phyloP scores from a whole-genome alignment of 2,113 vertebrate species.

The Xiphophorus couchianus region DNA sequence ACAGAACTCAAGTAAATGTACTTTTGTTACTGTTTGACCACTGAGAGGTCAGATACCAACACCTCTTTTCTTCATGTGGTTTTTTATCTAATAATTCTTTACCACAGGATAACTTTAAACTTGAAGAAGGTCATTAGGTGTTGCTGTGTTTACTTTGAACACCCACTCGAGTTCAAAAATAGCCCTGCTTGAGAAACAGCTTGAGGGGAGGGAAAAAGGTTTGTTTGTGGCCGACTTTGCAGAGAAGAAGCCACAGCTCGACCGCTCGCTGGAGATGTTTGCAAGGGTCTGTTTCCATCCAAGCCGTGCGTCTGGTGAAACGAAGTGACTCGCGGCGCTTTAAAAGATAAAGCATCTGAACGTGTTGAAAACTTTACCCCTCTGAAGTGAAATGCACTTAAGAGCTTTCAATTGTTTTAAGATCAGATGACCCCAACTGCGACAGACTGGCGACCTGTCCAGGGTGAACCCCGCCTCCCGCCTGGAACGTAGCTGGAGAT shows the following conservation, averaged over 20 bases:
- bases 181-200: background rate
- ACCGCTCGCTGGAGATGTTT: conserved; percentile 2
- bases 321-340: background rate
- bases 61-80: background rate
- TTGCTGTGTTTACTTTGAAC: background rate
- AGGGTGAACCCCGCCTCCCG: too few relatives aligned
- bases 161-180: background rate
- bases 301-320: background rate
- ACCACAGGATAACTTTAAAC: background rate
- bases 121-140: background rate
- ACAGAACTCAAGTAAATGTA: too few relatives aligned
- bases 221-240: background rate
- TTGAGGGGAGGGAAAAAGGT: background rate
- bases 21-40: too few relatives aligned
- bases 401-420: too few relatives aligned
- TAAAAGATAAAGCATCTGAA: background rate
- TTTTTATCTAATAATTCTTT: background rate
- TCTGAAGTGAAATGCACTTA: background rate
- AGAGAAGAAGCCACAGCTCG: conserved; percentile 2
- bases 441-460: too few relatives aligned
- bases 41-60: background rate
- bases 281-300: background rate
- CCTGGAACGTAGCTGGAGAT: too few relatives aligned
- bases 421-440: too few relatives aligned
- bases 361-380: background rate